phyloP scores from a whole-genome alignment of 2,888 invertebrate genomes.

The Macropis europaea region DNA sequence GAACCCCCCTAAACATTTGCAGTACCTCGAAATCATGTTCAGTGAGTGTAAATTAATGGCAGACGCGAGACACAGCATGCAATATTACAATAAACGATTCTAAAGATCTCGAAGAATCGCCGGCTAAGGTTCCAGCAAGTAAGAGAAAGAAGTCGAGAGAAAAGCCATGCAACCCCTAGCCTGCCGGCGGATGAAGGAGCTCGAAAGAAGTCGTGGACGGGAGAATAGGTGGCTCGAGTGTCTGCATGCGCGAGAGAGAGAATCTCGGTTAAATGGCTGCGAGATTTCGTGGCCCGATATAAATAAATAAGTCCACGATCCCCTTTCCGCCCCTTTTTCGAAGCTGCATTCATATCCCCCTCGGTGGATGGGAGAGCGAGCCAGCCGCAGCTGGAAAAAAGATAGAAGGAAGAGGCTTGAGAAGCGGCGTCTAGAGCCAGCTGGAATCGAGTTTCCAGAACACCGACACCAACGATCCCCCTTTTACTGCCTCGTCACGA shows the following conservation, averaged over 20 bases:
- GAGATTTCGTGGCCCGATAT: slow-evolving; percentile 64
- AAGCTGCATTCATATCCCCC: slow-evolving; percentile 29
- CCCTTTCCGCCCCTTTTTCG: slow-evolving; percentile 8
- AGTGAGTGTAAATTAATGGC: no score
- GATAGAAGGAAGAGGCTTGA: slow-evolving; percentile 14
- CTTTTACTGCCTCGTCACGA: slow-evolving; percentile 40
- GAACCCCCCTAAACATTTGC: no score
- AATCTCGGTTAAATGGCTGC: slow-evolving; percentile 54
- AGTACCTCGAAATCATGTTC: no score
- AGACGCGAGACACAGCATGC: no score
- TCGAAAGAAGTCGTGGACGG: slow-evolving; percentile 26
- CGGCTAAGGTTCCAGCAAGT: background rate
- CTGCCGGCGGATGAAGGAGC: slow-evolving; percentile 10
- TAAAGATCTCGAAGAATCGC: slow-evolving; percentile 9
- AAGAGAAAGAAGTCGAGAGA: background rate
- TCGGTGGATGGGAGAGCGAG: background rate
- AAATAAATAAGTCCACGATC: slow-evolving; percentile 64
- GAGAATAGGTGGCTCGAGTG: slow-evolving; percentile 23
- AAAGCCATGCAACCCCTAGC: slow-evolving; percentile 12
- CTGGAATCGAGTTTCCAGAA: slow-evolving; percentile 46
- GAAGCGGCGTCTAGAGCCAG: slow-evolving; percentile 27
- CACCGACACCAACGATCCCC: slow-evolving; percentile 34
- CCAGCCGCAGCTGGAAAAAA: background rate
- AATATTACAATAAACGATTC: no score
- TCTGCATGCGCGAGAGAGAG: background rate